These are phyloP conservation scores for Pungitius pungitius DNA, from an alignment of 2,113 vertebrate genomes.

Conservation along the genomic window DNA sequence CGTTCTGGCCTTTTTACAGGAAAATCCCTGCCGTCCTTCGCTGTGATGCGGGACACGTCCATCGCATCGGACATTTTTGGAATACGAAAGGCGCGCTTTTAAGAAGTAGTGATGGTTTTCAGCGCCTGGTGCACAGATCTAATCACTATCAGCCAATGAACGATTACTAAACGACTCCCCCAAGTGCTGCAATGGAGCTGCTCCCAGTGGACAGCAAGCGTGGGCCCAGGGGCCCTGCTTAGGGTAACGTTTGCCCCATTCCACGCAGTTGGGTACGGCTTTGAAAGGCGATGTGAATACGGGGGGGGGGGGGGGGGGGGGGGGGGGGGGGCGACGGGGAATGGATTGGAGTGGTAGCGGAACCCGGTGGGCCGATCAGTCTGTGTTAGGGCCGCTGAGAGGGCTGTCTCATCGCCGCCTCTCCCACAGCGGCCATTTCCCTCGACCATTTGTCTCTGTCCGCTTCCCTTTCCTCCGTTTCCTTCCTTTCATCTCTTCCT, in stretches of 20 bases:
- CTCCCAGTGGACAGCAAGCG: neutral
- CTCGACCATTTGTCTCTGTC: conserved; percentile 75
- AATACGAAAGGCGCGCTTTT: neutral
- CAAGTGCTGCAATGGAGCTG: neutral
- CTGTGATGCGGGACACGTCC: too few species aligned
- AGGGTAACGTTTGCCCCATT: neutral
- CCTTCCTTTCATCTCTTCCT: conserved; percentile 48
- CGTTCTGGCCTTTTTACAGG: neutral
- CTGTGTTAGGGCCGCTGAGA: conserved; percentile 70
- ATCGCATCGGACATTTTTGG: neutral
- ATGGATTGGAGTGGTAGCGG: conserved; percentile 35
- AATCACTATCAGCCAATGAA: neutral
- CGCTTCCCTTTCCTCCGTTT: conserved; percentile 35
- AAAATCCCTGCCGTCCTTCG: neutral
- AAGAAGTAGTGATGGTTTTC: neutral
- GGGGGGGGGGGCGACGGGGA: conserved; percentile 23
- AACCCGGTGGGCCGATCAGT: conserved; percentile 70
- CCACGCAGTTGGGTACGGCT: conserved; percentile 1
- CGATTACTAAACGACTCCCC: neutral
- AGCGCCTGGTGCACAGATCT: too few species aligned
- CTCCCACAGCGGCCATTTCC: conserved; percentile 66
- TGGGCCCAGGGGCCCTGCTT: neutral
- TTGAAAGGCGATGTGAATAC: conserved; percentile 34
- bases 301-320: conserved; percentile 9
- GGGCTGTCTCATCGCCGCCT: conserved; percentile 62